Evolutionary conservation across 2,888 invertebrate genomes (phyloP).

Genomic region (Kryphioiulus occultus): DNA sequence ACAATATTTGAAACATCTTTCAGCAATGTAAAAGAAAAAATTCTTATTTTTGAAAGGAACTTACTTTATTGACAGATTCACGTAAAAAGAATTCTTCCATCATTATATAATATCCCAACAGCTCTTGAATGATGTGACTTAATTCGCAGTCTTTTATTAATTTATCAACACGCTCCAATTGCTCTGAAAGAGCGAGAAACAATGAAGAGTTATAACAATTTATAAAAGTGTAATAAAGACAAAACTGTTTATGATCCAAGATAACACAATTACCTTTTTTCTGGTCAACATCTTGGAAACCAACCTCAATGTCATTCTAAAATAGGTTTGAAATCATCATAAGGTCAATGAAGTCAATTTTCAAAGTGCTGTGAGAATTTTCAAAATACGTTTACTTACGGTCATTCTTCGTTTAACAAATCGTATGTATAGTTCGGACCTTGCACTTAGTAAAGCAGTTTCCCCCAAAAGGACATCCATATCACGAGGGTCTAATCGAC

Average conservation of each 20-base stretch:
- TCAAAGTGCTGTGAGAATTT: background rate
- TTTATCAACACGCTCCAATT: slow-evolving; percentile 66
- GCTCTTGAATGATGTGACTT: slow-evolving; percentile 64
- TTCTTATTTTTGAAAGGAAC: background rate
- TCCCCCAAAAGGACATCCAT: slow-evolving; percentile 89
- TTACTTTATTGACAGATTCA: slow-evolving; percentile 87
- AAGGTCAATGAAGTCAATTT: background rate
- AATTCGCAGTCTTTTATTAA: slow-evolving; percentile 73
- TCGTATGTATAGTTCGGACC: slow-evolving; percentile 87
- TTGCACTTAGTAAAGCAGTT: slow-evolving; percentile 87
- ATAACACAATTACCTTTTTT: slow-evolving; percentile 53
- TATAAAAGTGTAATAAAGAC: no score
- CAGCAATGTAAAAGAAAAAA: slow-evolving; percentile 76
- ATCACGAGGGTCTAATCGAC: slow-evolving; percentile 74
- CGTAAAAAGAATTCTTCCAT: slow-evolving; percentile 95
- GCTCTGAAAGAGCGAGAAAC: slow-evolving; percentile 49
- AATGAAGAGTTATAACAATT: slow-evolving; percentile 53
- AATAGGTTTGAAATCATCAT: background rate
- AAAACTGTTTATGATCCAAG: no score
- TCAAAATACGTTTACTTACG: slow-evolving; percentile 65
- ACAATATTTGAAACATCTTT: slow-evolving; percentile 72
- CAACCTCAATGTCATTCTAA: slow-evolving; percentile 56
- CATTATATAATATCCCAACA: slow-evolving; percentile 84
- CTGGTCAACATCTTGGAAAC: slow-evolving; percentile 52
- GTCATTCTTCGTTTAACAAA: slow-evolving; percentile 81